Evolutionary conservation across 2,797 vertebrate genomes (phyloP), one percentile per base, ranked within the genome.

Genomic region (Propithecus perrieri): DNA sequence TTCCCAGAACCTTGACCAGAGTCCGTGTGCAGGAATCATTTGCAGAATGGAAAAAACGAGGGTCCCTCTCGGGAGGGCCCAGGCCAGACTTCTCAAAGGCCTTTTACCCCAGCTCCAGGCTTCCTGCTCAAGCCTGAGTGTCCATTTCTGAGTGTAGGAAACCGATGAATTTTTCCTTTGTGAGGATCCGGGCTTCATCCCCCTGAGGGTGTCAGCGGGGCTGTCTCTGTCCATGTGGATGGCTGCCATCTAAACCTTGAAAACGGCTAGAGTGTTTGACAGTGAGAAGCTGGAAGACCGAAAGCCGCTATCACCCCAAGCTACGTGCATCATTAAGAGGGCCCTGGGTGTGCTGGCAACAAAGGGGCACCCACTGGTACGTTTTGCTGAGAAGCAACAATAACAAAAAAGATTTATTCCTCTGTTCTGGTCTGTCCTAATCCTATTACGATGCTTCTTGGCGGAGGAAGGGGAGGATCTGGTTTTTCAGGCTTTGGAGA

Each of bases 161-260:
- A 48, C 74, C 87, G 46, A 7, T 14, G 24, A 26, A 5, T 84
- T 57, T 86, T 91, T 71, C 67, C 76, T 89, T 94, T 93, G 78
- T 71, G 89, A 91, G 43, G 46, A 87, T 50, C 43, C 67, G 48
- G 17, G 75, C 46, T 85, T 92, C 75, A 30, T 71, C 33, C 8
- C 57, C 79, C 30, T 89, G 17, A 10, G 67, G 75, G 38, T 63
- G 13, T 75, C 96, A 55, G 86, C 57, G 81, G 69, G 95, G 35
- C 20, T 72, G 67, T 3, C 35, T 94, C 57, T 91, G 61, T 95
- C 65, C 69, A n/a, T 35, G 33, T 55, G 5, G 11, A 41, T 35
- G 50, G 26, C 41, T 81, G 55, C n/a, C 93, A 78, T 67, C 93
- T 46, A 95, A 85, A 94, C 46, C 59, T 88, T 89, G 94, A 67